phyloP scores from a whole-genome alignment of 2,888 invertebrate species.

The Galeruca laticollis region DNA sequence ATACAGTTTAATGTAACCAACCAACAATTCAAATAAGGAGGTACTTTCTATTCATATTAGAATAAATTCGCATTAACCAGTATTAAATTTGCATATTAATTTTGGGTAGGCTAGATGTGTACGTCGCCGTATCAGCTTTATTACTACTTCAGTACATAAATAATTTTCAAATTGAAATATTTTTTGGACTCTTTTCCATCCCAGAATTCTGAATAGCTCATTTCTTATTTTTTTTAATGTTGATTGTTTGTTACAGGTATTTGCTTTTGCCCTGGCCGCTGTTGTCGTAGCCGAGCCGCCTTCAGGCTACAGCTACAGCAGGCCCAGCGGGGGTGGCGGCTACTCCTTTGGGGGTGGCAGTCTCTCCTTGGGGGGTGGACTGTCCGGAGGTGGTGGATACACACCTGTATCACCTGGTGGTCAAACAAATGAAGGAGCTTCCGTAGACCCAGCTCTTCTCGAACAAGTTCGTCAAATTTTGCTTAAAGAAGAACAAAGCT shows the following conservation, averaged over 20 bases:
- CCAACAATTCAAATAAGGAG: too few species aligned
- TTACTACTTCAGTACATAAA: too few species aligned
- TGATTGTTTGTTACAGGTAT: constrained; percentile 76
- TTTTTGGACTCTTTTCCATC: not conserved
- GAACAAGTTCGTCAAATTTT: constrained; percentile 89
- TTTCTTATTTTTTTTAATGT: constrained; percentile 7
- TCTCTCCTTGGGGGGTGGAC: constrained; percentile 55
- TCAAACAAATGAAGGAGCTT: constrained; percentile 86
- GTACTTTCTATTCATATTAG: too few species aligned
- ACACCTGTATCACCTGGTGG: constrained; percentile 82
- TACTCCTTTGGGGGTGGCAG: constrained; percentile 65
- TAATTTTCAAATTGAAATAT: too few species aligned
- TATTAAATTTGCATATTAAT: too few species aligned
- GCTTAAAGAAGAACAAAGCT: constrained; percentile 81
- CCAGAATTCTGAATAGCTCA: too few species aligned
- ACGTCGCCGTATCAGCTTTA: too few species aligned
- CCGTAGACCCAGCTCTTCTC: constrained; percentile 83
- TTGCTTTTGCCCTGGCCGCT: constrained; percentile 85
- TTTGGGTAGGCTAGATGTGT: too few species aligned
- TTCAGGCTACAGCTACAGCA: constrained; percentile 81
- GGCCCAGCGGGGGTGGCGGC: constrained; percentile 70
- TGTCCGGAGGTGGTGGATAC: constrained; percentile 77
- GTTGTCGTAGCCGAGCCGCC: constrained; percentile 81
- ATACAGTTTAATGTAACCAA: too few species aligned
- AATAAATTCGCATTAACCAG: too few species aligned